Percentiles rank a stretch among this genome's conserved stretches.
Conservation (phyloP, 2,797 vertebrate species). For the Harpagifer antarcticus region DNA sequence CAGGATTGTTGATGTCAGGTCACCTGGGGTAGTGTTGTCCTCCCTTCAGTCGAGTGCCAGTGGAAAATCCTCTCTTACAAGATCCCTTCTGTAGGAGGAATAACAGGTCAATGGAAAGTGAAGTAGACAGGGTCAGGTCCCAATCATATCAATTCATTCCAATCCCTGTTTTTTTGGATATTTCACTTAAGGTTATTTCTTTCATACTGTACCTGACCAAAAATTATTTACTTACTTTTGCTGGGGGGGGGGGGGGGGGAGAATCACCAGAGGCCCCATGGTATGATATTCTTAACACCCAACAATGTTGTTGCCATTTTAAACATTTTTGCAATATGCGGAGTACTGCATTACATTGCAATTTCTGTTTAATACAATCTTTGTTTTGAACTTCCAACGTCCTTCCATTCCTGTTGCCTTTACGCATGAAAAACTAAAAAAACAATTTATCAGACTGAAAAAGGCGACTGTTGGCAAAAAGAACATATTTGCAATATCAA, state of each 20-base stretch:
- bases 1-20: constrained; percentile 25
- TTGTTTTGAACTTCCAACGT: too few relatives aligned
- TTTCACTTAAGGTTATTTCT: background rate
- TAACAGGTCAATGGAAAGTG: constrained; percentile 37
- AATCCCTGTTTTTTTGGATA: constrained; percentile 5
- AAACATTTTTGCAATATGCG: too few relatives aligned
- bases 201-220: background rate
- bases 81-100: constrained; percentile 40
- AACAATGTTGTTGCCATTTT: too few relatives aligned
- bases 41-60: constrained; percentile 1
- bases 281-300: too few relatives aligned
- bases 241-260: background rate
- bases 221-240: background rate
- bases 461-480: too few relatives aligned
- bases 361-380: too few relatives aligned
- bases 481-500: too few relatives aligned
- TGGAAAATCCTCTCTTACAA: constrained; percentile 45
- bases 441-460: too few relatives aligned
- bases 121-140: constrained; percentile 21
- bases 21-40: constrained; percentile 19
- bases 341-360: too few relatives aligned
- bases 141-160: constrained; percentile 4
- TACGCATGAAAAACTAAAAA: too few relatives aligned
- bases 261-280: too few relatives aligned
- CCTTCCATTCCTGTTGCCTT: too few relatives aligned